Conservation (phyloP, 2,888 invertebrate genomes). For the Caenorhabditis macrosperma region DNA sequence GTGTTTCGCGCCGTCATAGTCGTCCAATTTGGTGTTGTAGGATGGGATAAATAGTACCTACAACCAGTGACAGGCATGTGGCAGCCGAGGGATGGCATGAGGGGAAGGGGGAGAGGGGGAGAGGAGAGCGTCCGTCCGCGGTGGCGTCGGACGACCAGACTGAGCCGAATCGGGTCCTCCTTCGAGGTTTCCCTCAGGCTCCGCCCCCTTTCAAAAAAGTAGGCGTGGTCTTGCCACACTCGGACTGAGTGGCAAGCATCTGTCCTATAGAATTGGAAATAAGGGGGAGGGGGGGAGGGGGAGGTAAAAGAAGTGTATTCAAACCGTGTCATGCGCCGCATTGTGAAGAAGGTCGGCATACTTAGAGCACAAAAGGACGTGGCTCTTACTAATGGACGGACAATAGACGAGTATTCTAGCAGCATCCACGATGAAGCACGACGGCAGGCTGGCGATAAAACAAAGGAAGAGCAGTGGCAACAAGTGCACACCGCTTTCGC, state of each 20-base stretch:
- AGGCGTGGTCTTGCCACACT: constrained; percentile 26
- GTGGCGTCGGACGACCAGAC: constrained; percentile 27
- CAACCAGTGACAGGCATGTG: constrained; percentile 22
- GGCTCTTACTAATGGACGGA: constrained; percentile 62
- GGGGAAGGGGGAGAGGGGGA: neutral
- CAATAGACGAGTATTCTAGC: constrained; percentile 61
- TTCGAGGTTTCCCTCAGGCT: constrained; percentile 3
- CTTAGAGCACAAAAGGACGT: constrained; percentile 56
- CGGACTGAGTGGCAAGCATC: constrained; percentile 10
- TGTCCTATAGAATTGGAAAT: constrained; percentile 21
- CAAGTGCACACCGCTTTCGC: too few species aligned
- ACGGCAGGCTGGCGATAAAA: constrained; percentile 9
- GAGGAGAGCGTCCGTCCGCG: constrained; percentile 28
- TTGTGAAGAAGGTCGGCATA: constrained; percentile 61
- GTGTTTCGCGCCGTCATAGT: constrained; percentile 53
- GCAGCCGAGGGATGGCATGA: neutral
- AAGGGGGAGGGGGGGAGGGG: neutral
- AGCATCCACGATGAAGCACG: constrained; percentile 23
- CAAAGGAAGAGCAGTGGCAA: constrained; percentile 27
- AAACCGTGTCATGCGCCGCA: constrained; percentile 58
- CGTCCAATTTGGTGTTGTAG: constrained; percentile 26
- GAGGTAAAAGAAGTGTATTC: constrained; percentile 20
- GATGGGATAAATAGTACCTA: constrained; percentile 61
- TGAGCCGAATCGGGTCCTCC: constrained; percentile 43
- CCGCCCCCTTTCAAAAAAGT: constrained; percentile 23